Percentiles rank a stretch among this genome's conserved stretches.
These are phyloP conservation scores for Epinephelus moara DNA, from an alignment of 2,113 vertebrate genomes.

Conservation along the genomic window DNA sequence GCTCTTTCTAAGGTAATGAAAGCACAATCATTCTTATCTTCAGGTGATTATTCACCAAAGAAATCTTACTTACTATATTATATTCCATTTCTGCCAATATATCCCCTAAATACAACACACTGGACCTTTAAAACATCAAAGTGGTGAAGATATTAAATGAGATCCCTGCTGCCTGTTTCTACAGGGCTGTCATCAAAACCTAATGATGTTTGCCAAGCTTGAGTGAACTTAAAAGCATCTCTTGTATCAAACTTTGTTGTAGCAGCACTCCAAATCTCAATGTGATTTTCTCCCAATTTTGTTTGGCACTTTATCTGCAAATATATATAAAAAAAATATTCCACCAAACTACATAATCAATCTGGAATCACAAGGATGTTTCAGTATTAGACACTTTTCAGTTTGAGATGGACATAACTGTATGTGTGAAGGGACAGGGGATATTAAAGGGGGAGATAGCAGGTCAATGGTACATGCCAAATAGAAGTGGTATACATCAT, in stretches of 20 bases:
- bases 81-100: too few species aligned
- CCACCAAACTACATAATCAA: constrained; percentile 17
- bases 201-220: constrained; percentile 25
- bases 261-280: constrained; percentile 8
- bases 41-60: too few species aligned
- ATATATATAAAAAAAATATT: neutral
- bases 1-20: too few species aligned
- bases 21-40: too few species aligned
- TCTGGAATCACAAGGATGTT: constrained; percentile 17
- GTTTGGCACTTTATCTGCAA: constrained; percentile 9
- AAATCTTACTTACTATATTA: too few species aligned
- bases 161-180: constrained; percentile 4
- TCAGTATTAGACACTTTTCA: constrained; percentile 13
- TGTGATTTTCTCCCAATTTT: constrained; percentile 35
- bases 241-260: neutral
- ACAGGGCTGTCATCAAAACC: neutral
- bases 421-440: constrained; percentile 2
- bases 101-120: neutral
- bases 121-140: neutral
- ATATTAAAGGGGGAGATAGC: too few species aligned
- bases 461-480: too few species aligned
- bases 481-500: too few species aligned
- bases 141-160: neutral
- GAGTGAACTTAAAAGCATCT: constrained; percentile 11
- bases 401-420: constrained; percentile 13